phyloP scores from a whole-genome alignment of 2,113 vertebrate genomes.

The Anas platyrhynchos region DNA sequence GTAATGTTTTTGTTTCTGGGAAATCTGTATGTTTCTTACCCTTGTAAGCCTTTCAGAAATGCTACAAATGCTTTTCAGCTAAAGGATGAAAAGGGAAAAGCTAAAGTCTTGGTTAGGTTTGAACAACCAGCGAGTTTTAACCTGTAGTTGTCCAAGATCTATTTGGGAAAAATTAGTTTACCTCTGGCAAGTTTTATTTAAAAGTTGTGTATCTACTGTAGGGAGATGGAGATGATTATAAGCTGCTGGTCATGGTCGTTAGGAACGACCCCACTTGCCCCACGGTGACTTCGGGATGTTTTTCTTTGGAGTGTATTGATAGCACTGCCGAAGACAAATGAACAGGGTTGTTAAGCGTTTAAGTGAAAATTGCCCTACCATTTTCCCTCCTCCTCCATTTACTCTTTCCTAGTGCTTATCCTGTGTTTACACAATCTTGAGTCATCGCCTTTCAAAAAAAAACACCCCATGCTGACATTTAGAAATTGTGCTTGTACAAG shows the following conservation, averaged over 20 bases:
- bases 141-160: neutral
- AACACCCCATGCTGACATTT: neutral
- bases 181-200: neutral
- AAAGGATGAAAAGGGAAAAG: neutral
- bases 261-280: neutral
- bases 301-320: neutral
- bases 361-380: neutral
- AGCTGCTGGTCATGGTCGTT: neutral
- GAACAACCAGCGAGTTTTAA: neutral
- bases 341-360: neutral
- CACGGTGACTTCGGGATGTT: too few relatives aligned
- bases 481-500: neutral
- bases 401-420: rapidly evolving
- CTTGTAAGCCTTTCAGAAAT: neutral
- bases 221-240: rapidly evolving
- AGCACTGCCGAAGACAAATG: neutral
- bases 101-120: neutral
- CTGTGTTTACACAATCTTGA: rapidly evolving
- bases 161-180: neutral
- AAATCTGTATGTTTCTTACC: neutral
- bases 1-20: neutral
- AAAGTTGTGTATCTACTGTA: neutral
- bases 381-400: neutral
- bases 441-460: neutral
- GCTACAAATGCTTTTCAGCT: neutral